Evolutionary conservation across 2,797 vertebrate species (phyloP).

Genomic region (Staurois parvus): DNA sequence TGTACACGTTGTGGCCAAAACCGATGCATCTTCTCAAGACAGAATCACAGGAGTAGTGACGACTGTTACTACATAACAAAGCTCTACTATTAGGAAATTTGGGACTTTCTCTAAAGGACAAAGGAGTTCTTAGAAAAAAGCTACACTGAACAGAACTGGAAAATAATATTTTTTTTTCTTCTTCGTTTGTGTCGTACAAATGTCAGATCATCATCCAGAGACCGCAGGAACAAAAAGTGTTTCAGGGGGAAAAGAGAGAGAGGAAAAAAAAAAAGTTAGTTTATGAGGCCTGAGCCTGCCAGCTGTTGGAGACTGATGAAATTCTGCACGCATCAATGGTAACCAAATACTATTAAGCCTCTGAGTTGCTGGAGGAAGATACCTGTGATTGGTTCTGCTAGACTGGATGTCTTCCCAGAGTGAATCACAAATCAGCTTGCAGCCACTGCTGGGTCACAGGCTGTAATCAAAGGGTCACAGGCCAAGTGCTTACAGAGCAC

Average conservation of each 20-base stretch:
- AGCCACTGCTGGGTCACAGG: conserved; percentile 44
- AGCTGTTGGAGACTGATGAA: conserved; percentile 54
- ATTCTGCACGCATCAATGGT: conserved; percentile 58
- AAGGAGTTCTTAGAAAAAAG: too few relatives aligned
- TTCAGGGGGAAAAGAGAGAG: not conserved
- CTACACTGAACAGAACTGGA: too few relatives aligned
- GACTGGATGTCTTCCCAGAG: conserved; percentile 51
- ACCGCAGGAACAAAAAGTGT: conserved; percentile 16
- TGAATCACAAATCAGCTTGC: conserved; percentile 47
- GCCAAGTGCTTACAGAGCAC: conserved; percentile 38
- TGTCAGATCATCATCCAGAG: not conserved
- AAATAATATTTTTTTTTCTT: not conserved
- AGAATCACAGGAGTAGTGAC: too few relatives aligned
- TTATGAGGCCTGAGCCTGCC: conserved; percentile 38
- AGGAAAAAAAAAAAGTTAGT: conserved; percentile 1
- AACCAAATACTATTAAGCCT: conserved; percentile 62
- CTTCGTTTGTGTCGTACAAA: not conserved
- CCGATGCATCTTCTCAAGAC: too few relatives aligned
- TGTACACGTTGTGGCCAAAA: too few relatives aligned
- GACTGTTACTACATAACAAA: too few relatives aligned
- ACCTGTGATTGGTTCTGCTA: conserved; percentile 59
- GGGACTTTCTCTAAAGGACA: too few relatives aligned
- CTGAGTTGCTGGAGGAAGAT: conserved; percentile 54
- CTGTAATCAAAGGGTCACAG: conserved; percentile 46
- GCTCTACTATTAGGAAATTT: too few relatives aligned